These are phyloP conservation scores for Centroberyx gerrardi DNA, from an alignment of 2,797 vertebrate genomes.

Conservation along the genomic window DNA sequence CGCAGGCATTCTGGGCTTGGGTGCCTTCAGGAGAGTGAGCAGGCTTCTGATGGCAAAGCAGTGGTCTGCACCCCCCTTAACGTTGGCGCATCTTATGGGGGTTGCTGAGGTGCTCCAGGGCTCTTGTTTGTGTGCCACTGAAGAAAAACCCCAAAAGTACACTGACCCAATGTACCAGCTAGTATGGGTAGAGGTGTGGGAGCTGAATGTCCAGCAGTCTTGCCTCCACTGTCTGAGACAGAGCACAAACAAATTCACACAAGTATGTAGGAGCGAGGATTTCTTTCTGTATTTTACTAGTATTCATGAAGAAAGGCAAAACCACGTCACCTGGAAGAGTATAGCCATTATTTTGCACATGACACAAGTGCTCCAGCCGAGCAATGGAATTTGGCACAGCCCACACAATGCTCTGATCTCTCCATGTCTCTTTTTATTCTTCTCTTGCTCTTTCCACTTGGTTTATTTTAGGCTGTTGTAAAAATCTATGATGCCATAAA, in stretches of 20 bases:
- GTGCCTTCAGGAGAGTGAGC: slow-evolving; percentile 34
- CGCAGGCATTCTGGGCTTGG: slow-evolving; percentile 24
- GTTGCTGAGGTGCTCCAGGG: neutral
- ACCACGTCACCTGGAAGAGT: slow-evolving; percentile 73
- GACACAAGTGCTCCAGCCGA: slow-evolving; percentile 30
- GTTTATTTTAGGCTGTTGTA: slow-evolving; percentile 65
- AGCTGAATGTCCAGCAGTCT: slow-evolving; percentile 9
- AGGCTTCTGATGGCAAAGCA: slow-evolving; percentile 39
- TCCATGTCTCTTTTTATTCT: slow-evolving; percentile 16
- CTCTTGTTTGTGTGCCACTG: neutral
- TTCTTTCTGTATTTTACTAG: slow-evolving; percentile 3
- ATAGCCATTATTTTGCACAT: slow-evolving; percentile 54
- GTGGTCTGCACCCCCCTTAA: slow-evolving; percentile 8
- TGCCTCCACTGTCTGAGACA: neutral
- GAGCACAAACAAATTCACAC: neutral
- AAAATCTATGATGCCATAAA: slow-evolving; percentile 68
- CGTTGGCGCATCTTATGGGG: slow-evolving; percentile 20
- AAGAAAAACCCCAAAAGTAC: neutral
- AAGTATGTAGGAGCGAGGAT: neutral
- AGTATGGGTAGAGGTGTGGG: neutral
- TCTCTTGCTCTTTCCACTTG: slow-evolving; percentile 34
- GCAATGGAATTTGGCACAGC: neutral
- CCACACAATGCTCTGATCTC: slow-evolving; percentile 20
- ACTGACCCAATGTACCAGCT: slow-evolving; percentile 5
- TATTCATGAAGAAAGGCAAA: slow-evolving; percentile 2